phyloP scores from a whole-genome alignment of 2,113 vertebrate genomes.

The Limanda limanda region DNA sequence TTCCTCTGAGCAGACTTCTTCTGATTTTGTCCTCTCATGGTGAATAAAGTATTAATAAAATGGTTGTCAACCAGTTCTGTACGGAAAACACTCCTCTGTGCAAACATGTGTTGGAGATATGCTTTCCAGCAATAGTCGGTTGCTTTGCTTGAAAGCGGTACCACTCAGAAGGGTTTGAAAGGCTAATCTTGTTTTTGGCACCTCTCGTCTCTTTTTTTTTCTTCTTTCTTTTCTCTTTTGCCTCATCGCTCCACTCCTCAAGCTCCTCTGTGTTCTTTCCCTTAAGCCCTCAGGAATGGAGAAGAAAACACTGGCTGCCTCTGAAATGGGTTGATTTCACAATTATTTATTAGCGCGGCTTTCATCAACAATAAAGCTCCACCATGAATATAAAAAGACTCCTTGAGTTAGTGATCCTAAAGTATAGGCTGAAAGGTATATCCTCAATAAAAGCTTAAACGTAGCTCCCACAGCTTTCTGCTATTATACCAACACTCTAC shows the following conservation, averaged over 20 bases:
- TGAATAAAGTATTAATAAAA: slow-evolving; percentile 14
- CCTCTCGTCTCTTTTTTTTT: slow-evolving; percentile 18
- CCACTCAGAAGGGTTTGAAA: slow-evolving; percentile 55
- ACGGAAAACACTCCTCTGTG: slow-evolving; percentile 42
- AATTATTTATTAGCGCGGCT: slow-evolving; percentile 40
- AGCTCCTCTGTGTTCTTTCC: slow-evolving; percentile 38
- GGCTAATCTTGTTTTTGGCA: slow-evolving; percentile 68
- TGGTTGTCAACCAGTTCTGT: slow-evolving; percentile 33
- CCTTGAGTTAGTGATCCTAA: slow-evolving; percentile 26
- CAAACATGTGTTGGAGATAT: slow-evolving; percentile 59
- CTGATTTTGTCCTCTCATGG: neutral
- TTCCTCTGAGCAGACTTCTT: neutral
- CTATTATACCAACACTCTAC: slow-evolving; percentile 51
- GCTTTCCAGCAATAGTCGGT: slow-evolving; percentile 41
- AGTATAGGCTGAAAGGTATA: slow-evolving; percentile 35
- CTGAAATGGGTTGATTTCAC: slow-evolving; percentile 40
- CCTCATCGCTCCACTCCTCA: slow-evolving; percentile 8
- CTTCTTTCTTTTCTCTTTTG: neutral
- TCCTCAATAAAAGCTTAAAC: slow-evolving; percentile 25
- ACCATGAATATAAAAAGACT: slow-evolving; percentile 6
- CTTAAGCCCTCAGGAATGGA: slow-evolving; percentile 24
- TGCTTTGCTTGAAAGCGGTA: slow-evolving; percentile 43
- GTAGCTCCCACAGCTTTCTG: slow-evolving; percentile 20
- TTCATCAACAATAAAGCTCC: slow-evolving; percentile 26
- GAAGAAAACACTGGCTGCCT: slow-evolving; percentile 21